Conservation (phyloP, 2,888 invertebrate species). For the Ctenicera cuprea region DNA sequence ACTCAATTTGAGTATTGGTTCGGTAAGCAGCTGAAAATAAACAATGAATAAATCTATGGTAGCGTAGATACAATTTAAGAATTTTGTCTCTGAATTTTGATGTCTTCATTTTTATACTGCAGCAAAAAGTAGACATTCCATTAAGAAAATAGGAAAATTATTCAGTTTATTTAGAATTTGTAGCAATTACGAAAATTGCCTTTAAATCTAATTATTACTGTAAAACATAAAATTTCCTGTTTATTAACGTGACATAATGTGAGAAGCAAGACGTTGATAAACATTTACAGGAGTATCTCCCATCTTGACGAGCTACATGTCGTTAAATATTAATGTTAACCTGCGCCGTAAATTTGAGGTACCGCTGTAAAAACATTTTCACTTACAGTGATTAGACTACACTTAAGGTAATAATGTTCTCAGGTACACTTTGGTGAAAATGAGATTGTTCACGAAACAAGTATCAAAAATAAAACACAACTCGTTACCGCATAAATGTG, state of each 20-base stretch:
- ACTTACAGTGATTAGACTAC: slow-evolving; percentile 16
- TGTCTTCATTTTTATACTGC: not conserved
- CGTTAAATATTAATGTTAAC: slow-evolving; percentile 3
- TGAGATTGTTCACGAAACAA: not conserved
- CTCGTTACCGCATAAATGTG: slow-evolving; percentile 25
- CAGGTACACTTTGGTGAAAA: slow-evolving; percentile 12
- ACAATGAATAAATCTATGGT: no score
- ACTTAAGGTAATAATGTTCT: slow-evolving; percentile 19
- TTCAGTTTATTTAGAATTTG: not conserved
- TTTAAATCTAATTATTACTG: not conserved
- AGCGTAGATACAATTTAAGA: no score
- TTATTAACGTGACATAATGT: not conserved
- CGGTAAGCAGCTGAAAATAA: no score
- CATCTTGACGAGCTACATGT: not conserved
- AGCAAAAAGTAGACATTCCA: not conserved
- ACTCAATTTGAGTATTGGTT: no score
- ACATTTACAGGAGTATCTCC: not conserved
- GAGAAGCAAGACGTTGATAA: not conserved
- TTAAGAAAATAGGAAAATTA: not conserved
- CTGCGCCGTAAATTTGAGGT: not conserved
- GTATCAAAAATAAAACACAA: slow-evolving; percentile 3
- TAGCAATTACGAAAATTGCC: not conserved
- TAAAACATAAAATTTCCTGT: not conserved
- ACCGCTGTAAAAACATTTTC: slow-evolving; percentile 6
- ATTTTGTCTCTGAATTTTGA: not conserved